A percentile compares a stretch with the other conserved stretches of the same genome.
Conservation (phyloP, 1,140 invertebrate species). For the Hydropsyche tenuis region DNA sequence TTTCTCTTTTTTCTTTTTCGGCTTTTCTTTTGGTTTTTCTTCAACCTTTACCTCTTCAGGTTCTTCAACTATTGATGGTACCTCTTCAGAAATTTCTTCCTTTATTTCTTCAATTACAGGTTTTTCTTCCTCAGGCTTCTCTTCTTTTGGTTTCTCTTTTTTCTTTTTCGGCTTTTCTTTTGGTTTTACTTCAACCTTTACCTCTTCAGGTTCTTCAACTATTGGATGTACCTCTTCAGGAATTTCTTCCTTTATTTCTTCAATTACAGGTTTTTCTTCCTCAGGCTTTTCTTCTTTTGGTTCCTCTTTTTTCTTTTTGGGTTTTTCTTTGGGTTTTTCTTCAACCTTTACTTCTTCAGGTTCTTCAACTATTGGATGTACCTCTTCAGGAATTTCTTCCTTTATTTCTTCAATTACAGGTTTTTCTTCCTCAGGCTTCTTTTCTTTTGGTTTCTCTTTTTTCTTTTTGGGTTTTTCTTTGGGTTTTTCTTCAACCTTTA, state of each 20-base stretch:
- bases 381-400: conserved; percentile 49
- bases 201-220: conserved; percentile 51
- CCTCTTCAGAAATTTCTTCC: neutral
- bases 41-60: conserved; percentile 45
- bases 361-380: conserved; percentile 30
- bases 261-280: conserved; percentile 53
- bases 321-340: conserved; percentile 8
- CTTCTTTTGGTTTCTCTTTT: too few relatives aligned
- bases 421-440: conserved; percentile 52
- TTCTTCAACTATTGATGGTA: conserved; percentile 51
- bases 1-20: conserved; percentile 46
- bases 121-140: conserved; percentile 36
- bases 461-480: too few relatives aligned
- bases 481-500: conserved; percentile 33
- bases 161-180: too few relatives aligned
- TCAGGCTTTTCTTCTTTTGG: conserved; percentile 52
- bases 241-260: conserved; percentile 57
- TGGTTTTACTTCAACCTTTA: conserved; percentile 46
- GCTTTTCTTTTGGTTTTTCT: conserved; percentile 51
- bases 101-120: too few relatives aligned
- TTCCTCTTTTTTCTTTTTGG: conserved; percentile 31
- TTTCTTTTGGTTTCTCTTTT: conserved; percentile 46
- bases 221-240: conserved; percentile 46
- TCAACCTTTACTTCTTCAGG: conserved; percentile 53
- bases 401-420: conserved; percentile 38